Evolutionary conservation across 64 coral and sea anemone species (phyloP), one percentile per base, ranked within the genome.

Genomic region (Astreopora myriophthalma): DNA sequence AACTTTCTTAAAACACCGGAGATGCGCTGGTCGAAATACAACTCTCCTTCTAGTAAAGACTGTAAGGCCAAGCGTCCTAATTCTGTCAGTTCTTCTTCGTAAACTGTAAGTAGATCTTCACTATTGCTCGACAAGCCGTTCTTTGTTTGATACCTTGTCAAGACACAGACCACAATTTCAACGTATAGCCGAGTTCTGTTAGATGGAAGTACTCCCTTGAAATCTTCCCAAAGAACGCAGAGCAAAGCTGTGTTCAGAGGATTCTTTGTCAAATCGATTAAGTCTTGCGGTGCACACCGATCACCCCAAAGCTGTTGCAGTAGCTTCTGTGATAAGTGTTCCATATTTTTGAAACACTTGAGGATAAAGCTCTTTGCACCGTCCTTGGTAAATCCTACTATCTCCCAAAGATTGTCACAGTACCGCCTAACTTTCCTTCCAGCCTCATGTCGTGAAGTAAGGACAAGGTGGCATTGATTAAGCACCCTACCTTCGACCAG

Each of bases 221-320:
- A 37, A 57, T 84, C 80, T 20, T 67, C 80, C 19, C 19, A 84
- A 22, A 84, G 29, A 33, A 66, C 80, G 10, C 80, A 84, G 5
- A 84, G 80, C 34, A 84, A 32, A 35, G 26, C 0, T 3, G 80
- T 38, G 38, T 84, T 60, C 6, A 37, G 32, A 35, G 80, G 80
- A 64, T 66, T 84, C 16, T 38, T 6, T 64, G 58, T 64, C 31
- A 84, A 23, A 0, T 83, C 79, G 5, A 1, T 30, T 34, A 83
- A 8, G 14, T 17, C 34, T n/a, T n/a, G n/a, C n/a, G n/a, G n/a
- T n/a, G n/a, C n/a, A n/a, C n/a, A n/a, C 25, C 10, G 7, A 34
- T 10, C 32, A n/a, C 8, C 3, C 49, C 13, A 22, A 13, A 83
- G 4, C 35, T 3, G 25, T 57, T 16, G 0, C 0, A 84, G 0